phyloP scores from a whole-genome alignment of 2,797 vertebrate genomes.

The Amniataba percoides region DNA sequence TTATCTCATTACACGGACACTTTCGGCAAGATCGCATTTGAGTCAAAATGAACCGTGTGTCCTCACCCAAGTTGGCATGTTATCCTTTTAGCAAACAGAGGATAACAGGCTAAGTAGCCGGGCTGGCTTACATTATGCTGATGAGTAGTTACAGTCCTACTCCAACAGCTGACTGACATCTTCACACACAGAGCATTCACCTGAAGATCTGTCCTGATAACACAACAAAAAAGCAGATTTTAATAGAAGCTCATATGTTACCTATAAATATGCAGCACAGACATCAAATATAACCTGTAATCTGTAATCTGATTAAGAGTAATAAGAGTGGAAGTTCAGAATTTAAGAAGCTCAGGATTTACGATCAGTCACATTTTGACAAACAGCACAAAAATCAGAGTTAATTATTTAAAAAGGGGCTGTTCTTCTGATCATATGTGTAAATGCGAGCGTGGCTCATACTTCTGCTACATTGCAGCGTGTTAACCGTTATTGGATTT shows the following conservation, averaged over 20 bases:
- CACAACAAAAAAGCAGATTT: not conserved
- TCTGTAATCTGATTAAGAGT: too few species aligned
- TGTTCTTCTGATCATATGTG: not conserved
- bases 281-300: too few species aligned
- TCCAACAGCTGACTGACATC: not conserved
- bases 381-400: not conserved
- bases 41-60: too few species aligned
- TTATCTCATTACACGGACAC: not conserved
- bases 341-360: not conserved
- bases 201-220: conserved; percentile 1
- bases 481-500: conserved; percentile 58
- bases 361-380: too few species aligned
- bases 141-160: not conserved
- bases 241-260: too few species aligned
- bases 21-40: not conserved
- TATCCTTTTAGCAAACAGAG: not conserved
- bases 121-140: not conserved
- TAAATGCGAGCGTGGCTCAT: not conserved
- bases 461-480: conserved; percentile 28
- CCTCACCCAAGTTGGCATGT: not conserved
- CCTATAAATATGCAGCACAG: too few species aligned
- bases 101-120: not conserved
- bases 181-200: not conserved
- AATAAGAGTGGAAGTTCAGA: not conserved
- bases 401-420: not conserved